Evolutionary conservation across 2,113 vertebrate genomes (phyloP), one percentile per base, ranked within the genome.

Genomic region (Loxodonta africana): DNA sequence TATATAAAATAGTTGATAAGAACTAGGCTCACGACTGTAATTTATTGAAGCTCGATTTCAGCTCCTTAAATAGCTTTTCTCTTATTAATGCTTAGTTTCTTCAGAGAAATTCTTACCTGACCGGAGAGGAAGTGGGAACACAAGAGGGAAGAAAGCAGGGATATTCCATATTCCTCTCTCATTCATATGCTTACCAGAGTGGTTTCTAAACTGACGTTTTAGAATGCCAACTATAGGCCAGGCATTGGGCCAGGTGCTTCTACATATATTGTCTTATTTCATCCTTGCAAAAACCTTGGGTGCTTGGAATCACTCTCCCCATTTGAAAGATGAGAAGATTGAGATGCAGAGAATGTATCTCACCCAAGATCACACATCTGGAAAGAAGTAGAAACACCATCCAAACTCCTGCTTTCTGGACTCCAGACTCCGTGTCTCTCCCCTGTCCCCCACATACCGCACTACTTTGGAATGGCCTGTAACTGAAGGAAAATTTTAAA

Each of bases 151-250:
- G 33, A 23, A 5, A 9, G 44, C 44, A 1, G 23, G 17, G 37
- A 11, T n/a, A 74, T n/a, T n/a, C 30, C 65, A 1, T 33, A 17
- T 44, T 8, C 18, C 17, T 18, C 4, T 1, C 25, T 0, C 12
- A 7, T 17, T 0, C 5, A 0, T 23, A 3, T 21, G 15, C 9
- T 41, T 5, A 9, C 41, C 1, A 1, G 9, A 2, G 33, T 15
- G 18, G 3, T 12, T 53, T 71, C 60, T 63, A 48, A 30, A n/a
- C 30, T 51, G 28, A 28, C 5, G 0, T 33, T 3, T 6, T 9
- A 67, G 88, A 76, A 63, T 2, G 6, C 77, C 77, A 9, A 65
- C 93, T 78, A 3, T 7, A 3, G n/a, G 86, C 85, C 4, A 80
- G 80, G 9, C 23, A 0, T 4, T 0, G 15, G 60, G 33, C 71